These are phyloP conservation scores for Leptinotarsa defecta DNA, from an alignment of 1,140 invertebrate genomes.

Conservation along the genomic window DNA sequence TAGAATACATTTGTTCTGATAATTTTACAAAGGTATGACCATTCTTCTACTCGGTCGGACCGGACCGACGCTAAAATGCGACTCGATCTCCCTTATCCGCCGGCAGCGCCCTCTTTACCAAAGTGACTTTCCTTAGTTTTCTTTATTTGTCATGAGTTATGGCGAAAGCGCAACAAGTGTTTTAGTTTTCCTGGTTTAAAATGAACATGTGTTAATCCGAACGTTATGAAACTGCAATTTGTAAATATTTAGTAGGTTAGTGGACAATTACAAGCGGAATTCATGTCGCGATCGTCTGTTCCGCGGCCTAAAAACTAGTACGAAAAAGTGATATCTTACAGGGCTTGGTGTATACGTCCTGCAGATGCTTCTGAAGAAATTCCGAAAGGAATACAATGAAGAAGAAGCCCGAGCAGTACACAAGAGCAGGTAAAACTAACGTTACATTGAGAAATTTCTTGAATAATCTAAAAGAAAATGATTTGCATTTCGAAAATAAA, in stretches of 20 bases:
- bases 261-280: not conserved
- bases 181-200: conserved; percentile 30
- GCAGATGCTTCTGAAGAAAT: not conserved
- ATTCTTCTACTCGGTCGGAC: no score
- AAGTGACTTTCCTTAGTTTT: conserved; percentile 6
- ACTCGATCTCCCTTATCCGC: not conserved
- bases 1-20: no score
- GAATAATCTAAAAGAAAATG: conserved; percentile 30
- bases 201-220: conserved; percentile 17
- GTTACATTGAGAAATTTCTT: conserved; percentile 20
- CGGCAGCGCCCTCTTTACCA: conserved; percentile 15
- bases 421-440: conserved; percentile 25
- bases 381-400: conserved; percentile 24
- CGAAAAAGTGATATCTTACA: conserved; percentile 17
- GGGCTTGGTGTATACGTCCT: conserved; percentile 20
- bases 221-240: conserved; percentile 7
- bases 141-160: conserved; percentile 31
- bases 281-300: conserved; percentile 7
- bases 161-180: conserved; percentile 39
- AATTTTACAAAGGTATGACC: no score
- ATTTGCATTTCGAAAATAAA: conserved; percentile 27
- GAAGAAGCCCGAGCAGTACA: conserved; percentile 23
- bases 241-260: not conserved
- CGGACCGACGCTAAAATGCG: not conserved
- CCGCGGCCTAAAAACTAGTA: not conserved